These are phyloP conservation scores for Morpho deidamia DNA, from an alignment of 2,888 invertebrate genomes.

Conservation along the genomic window DNA sequence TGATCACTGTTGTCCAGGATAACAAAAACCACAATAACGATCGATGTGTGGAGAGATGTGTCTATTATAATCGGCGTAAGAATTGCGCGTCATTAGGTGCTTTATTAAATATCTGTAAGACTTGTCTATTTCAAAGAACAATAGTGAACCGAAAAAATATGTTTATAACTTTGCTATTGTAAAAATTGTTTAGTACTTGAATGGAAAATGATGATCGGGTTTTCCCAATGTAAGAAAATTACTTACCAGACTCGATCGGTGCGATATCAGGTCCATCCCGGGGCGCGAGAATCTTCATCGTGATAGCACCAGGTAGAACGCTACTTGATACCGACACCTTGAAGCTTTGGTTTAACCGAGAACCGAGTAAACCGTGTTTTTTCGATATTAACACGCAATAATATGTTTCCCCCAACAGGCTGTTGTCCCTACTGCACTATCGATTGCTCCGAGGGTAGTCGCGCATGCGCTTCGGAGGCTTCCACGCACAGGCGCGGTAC, in stretches of 20 bases:
- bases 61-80: not conserved
- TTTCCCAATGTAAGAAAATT: slow-evolving; percentile 4
- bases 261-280: slow-evolving; percentile 79
- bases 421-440: slow-evolving; percentile 68
- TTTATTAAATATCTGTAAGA: too few relatives aligned
- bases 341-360: slow-evolving; percentile 41
- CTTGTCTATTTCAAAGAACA: too few relatives aligned
- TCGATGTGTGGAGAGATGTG: not conserved
- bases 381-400: slow-evolving; percentile 41
- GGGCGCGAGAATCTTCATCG: slow-evolving; percentile 70
- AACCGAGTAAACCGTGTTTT: slow-evolving; percentile 31
- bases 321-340: slow-evolving; percentile 71
- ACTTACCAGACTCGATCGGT: slow-evolving; percentile 74
- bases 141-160: too few relatives aligned
- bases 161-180: too few relatives aligned
- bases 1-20: too few relatives aligned
- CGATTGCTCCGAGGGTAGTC: slow-evolving; percentile 48
- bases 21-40: not conserved
- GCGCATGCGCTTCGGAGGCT: slow-evolving; percentile 46
- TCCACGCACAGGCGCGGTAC: slow-evolving; percentile 28
- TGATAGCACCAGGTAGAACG: slow-evolving; percentile 64
- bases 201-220: not conserved
- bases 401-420: slow-evolving; percentile 63
- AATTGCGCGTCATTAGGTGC: slow-evolving; percentile 12
- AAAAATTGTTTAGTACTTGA: too few relatives aligned